Conservation (phyloP, 92 coral and sea anemone species). For the Siderastrea radians region DNA sequence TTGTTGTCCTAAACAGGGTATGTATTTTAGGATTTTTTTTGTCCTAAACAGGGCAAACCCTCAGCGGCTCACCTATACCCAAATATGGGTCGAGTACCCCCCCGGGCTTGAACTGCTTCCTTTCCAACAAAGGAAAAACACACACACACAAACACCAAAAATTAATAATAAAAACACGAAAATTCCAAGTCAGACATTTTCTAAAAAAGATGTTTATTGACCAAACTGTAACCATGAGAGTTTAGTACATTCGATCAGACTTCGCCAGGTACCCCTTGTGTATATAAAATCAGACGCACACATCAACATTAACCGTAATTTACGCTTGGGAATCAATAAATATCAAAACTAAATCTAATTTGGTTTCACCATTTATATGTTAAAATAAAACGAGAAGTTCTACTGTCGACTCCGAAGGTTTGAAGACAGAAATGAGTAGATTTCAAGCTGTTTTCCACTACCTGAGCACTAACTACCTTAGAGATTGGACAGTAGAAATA, state of each 20-base stretch:
- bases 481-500: too few relatives aligned
- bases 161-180: background rate
- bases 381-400: background rate
- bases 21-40: too few relatives aligned
- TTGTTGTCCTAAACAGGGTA: too few relatives aligned
- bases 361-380: background rate
- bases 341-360: background rate
- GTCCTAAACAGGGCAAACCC: too few relatives aligned
- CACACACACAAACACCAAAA: too few relatives aligned
- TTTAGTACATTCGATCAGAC: background rate
- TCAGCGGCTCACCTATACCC: too few relatives aligned
- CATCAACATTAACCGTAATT: background rate
- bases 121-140: background rate
- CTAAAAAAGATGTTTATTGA: background rate
- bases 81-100: too few relatives aligned
- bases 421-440: too few relatives aligned
- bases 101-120: too few relatives aligned
- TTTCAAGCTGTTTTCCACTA: too few relatives aligned
- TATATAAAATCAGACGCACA: background rate
- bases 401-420: too few relatives aligned
- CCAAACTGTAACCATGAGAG: background rate
- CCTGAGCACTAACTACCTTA: too few relatives aligned
- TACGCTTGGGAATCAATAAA: background rate
- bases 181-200: background rate
- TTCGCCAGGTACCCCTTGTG: background rate